Percentiles rank a stretch among this genome's conserved stretches.
Evolutionary conservation across 2,113 vertebrate species (phyloP).

Genomic region (Thalassoma bifasciatum): DNA sequence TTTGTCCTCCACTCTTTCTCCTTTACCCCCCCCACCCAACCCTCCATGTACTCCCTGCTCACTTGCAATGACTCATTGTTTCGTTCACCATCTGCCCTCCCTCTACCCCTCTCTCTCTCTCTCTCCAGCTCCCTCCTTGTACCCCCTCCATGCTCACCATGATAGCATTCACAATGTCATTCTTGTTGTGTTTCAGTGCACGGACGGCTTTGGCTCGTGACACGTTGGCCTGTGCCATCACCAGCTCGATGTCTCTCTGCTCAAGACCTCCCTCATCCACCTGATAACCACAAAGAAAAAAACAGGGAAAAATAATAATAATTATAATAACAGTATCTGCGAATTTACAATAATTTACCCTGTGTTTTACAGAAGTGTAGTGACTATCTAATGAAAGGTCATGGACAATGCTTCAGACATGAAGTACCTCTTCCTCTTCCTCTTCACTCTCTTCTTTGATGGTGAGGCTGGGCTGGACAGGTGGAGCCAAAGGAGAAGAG

Average conservation of each 20-base stretch:
- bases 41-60: constrained; percentile 8
- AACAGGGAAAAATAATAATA: neutral
- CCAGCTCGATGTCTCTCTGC: constrained; percentile 94
- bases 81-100: constrained; percentile 59
- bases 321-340: neutral
- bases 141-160: constrained; percentile 87
- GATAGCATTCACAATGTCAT: constrained; percentile 98
- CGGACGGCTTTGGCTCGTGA: constrained; percentile 93
- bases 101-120: constrained; percentile 13
- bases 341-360: neutral
- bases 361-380: neutral
- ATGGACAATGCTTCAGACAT: neutral
- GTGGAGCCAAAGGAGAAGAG: constrained; percentile 85
- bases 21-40: neutral
- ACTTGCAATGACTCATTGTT: constrained; percentile 65
- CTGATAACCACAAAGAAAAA: constrained; percentile 68
- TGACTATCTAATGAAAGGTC: neutral
- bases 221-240: constrained; percentile 98
- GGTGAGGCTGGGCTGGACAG: constrained; percentile 85
- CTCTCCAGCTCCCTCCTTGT: neutral
- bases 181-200: constrained; percentile 96
- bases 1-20: constrained; percentile 48
- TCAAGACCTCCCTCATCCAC: constrained; percentile 93
- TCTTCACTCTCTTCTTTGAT: constrained; percentile 93
- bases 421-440: constrained; percentile 85